These are phyloP conservation scores for Perca flavescens DNA, from an alignment of 2,113 vertebrate species.

Conservation along the genomic window DNA sequence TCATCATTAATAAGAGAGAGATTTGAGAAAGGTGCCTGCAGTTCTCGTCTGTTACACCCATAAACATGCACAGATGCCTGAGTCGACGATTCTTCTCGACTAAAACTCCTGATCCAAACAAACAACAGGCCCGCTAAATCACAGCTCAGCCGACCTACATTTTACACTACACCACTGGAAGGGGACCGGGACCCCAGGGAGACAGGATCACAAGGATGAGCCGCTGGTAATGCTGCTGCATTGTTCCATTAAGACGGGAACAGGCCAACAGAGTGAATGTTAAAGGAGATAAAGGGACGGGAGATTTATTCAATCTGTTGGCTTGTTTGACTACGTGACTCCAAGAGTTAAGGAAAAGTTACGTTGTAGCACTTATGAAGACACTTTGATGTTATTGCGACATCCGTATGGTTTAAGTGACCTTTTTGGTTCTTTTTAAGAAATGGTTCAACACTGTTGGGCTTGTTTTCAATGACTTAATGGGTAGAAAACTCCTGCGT, in stretches of 20 bases:
- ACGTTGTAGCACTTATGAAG: constrained; percentile 32
- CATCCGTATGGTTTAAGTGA: constrained; percentile 11
- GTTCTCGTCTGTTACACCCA: constrained; percentile 29
- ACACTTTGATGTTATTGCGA: constrained; percentile 6
- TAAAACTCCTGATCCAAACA: constrained; percentile 55
- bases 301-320: constrained; percentile 65
- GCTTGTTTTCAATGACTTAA: no score
- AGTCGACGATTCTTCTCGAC: constrained; percentile 32
- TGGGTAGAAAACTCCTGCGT: no score
- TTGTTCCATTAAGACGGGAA: constrained; percentile 76
- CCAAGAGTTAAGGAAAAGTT: constrained; percentile 43
- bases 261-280: constrained; percentile 70
- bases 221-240: constrained; percentile 76
- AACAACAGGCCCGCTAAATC: constrained; percentile 59
- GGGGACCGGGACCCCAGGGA: constrained; percentile 66
- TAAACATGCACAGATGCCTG: constrained; percentile 29
- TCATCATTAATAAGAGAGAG: constrained; percentile 20
- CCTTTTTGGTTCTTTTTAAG: neutral
- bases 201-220: constrained; percentile 80
- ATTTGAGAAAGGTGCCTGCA: constrained; percentile 12
- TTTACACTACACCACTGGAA: constrained; percentile 58
- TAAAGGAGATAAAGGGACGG: constrained; percentile 69
- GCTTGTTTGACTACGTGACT: constrained; percentile 43
- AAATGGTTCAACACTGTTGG: neutral
- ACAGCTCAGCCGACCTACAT: constrained; percentile 77